These are phyloP conservation scores for Sesamia nonagrioides DNA, from an alignment of 1,140 invertebrate genomes.

Conservation along the genomic window DNA sequence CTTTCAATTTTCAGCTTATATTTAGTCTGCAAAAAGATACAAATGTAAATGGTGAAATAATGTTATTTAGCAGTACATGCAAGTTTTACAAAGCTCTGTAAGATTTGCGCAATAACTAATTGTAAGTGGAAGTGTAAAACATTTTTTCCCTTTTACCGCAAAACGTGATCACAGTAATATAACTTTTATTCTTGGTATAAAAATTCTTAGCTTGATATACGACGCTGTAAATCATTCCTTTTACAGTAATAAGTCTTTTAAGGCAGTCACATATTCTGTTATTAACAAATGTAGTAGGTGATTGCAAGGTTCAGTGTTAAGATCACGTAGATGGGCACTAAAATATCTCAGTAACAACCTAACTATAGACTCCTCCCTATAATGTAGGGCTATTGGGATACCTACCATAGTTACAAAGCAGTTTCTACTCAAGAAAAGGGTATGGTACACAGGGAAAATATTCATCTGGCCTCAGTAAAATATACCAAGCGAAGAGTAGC, in stretches of 20 bases:
- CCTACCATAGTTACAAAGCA: too few species aligned
- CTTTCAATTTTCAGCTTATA: too few species aligned
- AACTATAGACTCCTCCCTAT: too few species aligned
- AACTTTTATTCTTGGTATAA: constrained; percentile 33
- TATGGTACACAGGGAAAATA: too few species aligned
- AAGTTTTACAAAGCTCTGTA: not conserved
- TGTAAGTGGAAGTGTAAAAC: constrained; percentile 26
- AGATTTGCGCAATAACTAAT: constrained; percentile 20
- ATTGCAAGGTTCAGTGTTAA: not conserved
- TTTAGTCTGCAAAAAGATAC: not conserved
- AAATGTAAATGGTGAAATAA: not conserved
- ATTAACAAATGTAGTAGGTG: not conserved
- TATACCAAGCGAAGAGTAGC: too few species aligned
- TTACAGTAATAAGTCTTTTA: constrained; percentile 31
- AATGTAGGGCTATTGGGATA: too few species aligned
- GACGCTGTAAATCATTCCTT: constrained; percentile 38
- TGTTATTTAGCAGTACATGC: not conserved
- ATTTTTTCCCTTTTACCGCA: constrained; percentile 38
- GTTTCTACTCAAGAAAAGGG: too few species aligned
- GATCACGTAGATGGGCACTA: not conserved
- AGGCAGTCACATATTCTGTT: not conserved
- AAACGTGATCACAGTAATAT: constrained; percentile 32
- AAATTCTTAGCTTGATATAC: constrained; percentile 33
- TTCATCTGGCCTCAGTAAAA: too few species aligned
- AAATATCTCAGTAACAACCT: too few species aligned